phyloP scores from a whole-genome alignment of 1,140 invertebrate species.

The Cherax destructor region DNA sequence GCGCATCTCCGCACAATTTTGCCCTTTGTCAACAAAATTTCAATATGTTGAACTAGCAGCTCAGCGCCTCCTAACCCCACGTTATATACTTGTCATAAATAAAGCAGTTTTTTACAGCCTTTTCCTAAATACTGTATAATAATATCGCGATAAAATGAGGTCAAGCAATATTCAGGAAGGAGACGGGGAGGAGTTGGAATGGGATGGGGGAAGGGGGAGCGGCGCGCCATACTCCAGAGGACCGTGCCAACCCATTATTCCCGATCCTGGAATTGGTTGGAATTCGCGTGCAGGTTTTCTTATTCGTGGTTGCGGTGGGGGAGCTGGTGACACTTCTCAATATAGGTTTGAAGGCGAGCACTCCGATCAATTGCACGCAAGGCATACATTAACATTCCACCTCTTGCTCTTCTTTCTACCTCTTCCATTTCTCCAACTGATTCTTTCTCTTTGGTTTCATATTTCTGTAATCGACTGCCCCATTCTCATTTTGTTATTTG shows the following conservation, averaged over 20 bases:
- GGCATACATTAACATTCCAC: slow-evolving; percentile 47
- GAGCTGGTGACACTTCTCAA: slow-evolving; percentile 48
- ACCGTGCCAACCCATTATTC: slow-evolving; percentile 35
- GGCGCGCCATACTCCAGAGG: slow-evolving; percentile 3
- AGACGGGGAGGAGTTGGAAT: background rate
- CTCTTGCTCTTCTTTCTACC: background rate
- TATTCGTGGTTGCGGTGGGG: background rate
- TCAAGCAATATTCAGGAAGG: background rate
- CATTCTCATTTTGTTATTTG: too few species aligned
- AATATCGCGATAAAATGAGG: background rate
- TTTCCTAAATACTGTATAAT: background rate
- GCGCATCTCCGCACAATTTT: background rate
- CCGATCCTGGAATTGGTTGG: slow-evolving; percentile 44
- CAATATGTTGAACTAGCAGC: background rate
- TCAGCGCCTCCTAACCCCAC: background rate
- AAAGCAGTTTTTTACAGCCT: background rate
- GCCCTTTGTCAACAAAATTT: slow-evolving; percentile 12
- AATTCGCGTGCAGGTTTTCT: slow-evolving; percentile 50
- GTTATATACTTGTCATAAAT: slow-evolving; percentile 4
- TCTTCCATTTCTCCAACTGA: background rate
- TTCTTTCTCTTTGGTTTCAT: background rate
- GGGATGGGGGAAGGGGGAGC: background rate
- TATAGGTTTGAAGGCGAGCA: slow-evolving; percentile 49
- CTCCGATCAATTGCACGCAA: slow-evolving; percentile 44
- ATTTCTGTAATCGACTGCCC: too few species aligned